A percentile compares a stretch with the other conserved stretches of the same genome.
Conservation (phyloP, 2,888 invertebrate genomes). For the Glaucopsyche alexis region DNA sequence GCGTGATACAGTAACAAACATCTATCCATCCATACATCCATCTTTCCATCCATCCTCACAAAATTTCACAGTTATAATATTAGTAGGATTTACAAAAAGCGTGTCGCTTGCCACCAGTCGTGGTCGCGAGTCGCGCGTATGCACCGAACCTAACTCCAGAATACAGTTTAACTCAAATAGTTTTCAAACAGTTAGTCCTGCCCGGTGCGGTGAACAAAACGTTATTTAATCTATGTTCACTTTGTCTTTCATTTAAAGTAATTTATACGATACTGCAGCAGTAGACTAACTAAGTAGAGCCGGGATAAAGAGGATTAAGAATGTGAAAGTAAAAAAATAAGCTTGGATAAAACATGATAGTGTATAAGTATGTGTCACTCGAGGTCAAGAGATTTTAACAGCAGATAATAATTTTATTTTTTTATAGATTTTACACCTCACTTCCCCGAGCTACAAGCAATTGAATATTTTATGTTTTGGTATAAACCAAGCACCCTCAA, state of each 20-base stretch:
- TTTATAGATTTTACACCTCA: no score
- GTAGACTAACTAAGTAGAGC: neutral
- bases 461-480: no score
- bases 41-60: no score
- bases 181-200: slow-evolving; percentile 22
- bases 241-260: slow-evolving; percentile 20
- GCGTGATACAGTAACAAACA: no score
- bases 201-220: slow-evolving; percentile 16
- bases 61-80: no score
- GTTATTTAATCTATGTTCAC: slow-evolving; percentile 8
- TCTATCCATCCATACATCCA: no score
- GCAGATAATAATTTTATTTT: no score
- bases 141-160: slow-evolving; percentile 4
- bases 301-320: neutral
- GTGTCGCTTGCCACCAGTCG: neutral
- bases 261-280: slow-evolving; percentile 9
- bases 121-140: neutral
- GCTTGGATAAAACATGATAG: neutral
- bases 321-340: neutral
- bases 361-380: no score
- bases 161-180: slow-evolving; percentile 27
- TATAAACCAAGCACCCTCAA: no score
- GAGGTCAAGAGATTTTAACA: no score
- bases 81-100: neutral
- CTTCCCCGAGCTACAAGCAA: no score